Percentiles rank a stretch among this genome's conserved stretches.
These are phyloP conservation scores for Latrodectus elegans DNA, from an alignment of 2,888 invertebrate genomes.

Conservation along the genomic window DNA sequence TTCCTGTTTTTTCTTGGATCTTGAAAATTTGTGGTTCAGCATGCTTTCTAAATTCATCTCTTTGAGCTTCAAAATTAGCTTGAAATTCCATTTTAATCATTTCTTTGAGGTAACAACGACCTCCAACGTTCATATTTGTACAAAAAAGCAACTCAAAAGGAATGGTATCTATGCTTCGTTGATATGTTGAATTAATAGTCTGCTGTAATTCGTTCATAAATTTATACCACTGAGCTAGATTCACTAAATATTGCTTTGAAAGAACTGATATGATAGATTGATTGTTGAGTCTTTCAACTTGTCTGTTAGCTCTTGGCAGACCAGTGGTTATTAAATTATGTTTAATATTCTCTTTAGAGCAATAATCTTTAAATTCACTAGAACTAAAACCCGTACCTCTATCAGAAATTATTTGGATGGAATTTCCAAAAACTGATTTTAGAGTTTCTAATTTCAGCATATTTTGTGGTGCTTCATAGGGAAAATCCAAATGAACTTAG, in stretches of 20 bases:
- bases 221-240: neutral
- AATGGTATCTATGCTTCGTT: neutral
- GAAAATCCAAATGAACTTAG: conserved; percentile 4
- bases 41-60: neutral
- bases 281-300: neutral
- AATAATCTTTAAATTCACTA: neutral
- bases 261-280: neutral
- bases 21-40: neutral
- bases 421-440: neutral
- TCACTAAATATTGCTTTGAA: neutral
- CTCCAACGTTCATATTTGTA: neutral
- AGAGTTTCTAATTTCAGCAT: neutral
- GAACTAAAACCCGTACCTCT: conserved; percentile 2
- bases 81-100: neutral
- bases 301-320: neutral
- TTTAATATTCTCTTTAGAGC: neutral
- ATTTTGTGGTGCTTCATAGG: neutral
- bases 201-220: neutral
- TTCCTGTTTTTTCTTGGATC: neutral
- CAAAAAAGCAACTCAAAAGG: neutral
- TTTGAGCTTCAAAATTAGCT: neutral
- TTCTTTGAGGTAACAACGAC: neutral
- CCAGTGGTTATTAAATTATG: conserved; percentile 5
- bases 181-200: neutral
- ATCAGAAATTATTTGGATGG: conserved; percentile 7